Base-by-base conservation (phyloP, 2,888 invertebrate species). In the Ditylenchus weischeri region DNA sequence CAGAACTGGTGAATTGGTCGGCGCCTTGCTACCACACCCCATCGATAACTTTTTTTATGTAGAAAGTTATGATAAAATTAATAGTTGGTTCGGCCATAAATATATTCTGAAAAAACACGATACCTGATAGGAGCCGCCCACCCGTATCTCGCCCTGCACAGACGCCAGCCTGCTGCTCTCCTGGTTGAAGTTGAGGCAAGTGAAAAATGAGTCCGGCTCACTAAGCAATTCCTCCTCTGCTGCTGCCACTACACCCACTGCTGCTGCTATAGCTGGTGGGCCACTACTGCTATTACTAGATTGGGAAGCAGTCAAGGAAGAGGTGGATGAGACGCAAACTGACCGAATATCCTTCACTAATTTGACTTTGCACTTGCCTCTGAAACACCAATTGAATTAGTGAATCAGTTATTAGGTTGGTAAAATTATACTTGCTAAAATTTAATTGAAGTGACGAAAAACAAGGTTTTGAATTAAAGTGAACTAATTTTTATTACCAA, bases 61-160 rank as follows among this genome's bases (percentile, higher is more conserved):
- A n/a, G n/a, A n/a, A n/a, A n/a, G n/a, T n/a, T n/a, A n/a, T n/a
- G n/a, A n/a, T n/a, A n/a, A n/a, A n/a, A n/a, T n/a, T n/a, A n/a
- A n/a, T n/a, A n/a, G n/a, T n/a, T n/a, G n/a, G n/a, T n/a, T n/a
- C n/a, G n/a, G n/a, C n/a, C n/a, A n/a, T n/a, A n/a, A n/a, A n/a
- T n/a, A n/a, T n/a, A n/a, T n/a, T n/a, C n/a, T n/a, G n/a, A n/a
- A n/a, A n/a, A n/a, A n/a, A n/a, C n/a, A 50, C 59, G 62, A 50
- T 29, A 78, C 87, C 86, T 88, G 87, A 81, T 87, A 87, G 79
- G 86, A 86, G 75, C 86, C 84, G 76, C 88, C 88, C 70, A 88
- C 87, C 80, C 88, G 84, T 73, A 88, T 88, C 83, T 87, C 87
- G 67, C 87, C 87, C 84, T 87, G 87, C 19, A 79, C 73, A 47